phyloP scores from a whole-genome alignment of 2,797 vertebrate species.

The Siniperca undulata region DNA sequence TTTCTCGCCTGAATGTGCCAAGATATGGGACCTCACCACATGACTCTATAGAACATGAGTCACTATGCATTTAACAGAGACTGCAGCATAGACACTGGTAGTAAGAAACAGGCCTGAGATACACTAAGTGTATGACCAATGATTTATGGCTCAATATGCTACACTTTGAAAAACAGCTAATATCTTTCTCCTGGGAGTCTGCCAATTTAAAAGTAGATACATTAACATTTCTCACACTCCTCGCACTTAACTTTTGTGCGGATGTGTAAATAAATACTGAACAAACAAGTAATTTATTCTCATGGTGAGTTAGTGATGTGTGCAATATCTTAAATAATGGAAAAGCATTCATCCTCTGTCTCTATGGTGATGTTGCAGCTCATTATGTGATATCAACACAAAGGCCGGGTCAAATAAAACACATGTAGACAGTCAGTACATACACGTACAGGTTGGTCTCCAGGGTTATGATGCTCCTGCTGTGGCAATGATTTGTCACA shows the following conservation, averaged over 20 bases:
- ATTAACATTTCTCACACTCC: constrained; percentile 29
- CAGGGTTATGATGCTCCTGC: constrained; percentile 27
- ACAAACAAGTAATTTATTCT: constrained; percentile 15
- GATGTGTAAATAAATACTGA: constrained; percentile 10
- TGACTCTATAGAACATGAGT: constrained; percentile 8
- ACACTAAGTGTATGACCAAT: constrained; percentile 1
- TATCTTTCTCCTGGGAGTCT: constrained; percentile 32
- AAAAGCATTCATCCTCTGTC: constrained; percentile 7
- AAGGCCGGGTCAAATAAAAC: constrained; percentile 10
- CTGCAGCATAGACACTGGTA: neutral
- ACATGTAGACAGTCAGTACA: constrained; percentile 6
- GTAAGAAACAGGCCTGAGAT: neutral
- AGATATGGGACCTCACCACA: neutral
- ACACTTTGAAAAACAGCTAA: constrained; percentile 34
- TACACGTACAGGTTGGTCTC: constrained; percentile 23
- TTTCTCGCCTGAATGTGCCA: neutral
- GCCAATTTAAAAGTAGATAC: constrained; percentile 29
- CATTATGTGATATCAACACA: constrained; percentile 20
- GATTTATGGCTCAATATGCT: constrained; percentile 51
- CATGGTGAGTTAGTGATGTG: neutral
- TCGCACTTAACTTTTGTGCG: constrained; percentile 11
- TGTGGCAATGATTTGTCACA: constrained; percentile 25
- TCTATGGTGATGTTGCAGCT: neutral
- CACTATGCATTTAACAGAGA: constrained; percentile 33
- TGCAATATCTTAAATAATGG: constrained; percentile 23